Base-by-base conservation (phyloP, 2,888 invertebrate genomes). In the Pyrochroa serraticornis region DNA sequence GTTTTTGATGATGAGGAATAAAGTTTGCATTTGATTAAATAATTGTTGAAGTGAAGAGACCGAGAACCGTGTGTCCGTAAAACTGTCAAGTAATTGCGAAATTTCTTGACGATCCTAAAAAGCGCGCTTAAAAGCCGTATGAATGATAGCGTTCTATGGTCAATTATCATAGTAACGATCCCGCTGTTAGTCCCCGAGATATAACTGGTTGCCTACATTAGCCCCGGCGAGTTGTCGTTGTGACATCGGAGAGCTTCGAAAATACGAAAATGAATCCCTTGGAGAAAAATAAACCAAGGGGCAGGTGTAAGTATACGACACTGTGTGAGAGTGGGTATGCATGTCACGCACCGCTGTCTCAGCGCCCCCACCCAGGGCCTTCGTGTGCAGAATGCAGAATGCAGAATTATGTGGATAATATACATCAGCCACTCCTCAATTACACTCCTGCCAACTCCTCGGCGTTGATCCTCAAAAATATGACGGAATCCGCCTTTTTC, bases 381-480 rank as follows among this genome's bases (percentile, higher is more conserved):
- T 68, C 73, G 73, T 73, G 73, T 71, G 66, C 66, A 62, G 73
- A 72, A 73, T 73, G 68, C 70, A n/a, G n/a, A n/a, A n/a, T n/a
- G 66, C 67, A n/a, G n/a, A n/a, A n/a, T 68, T 64, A 68, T 56
- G 54, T 50, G 59, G 59, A 59, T 59, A 59, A 59, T 59, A 59
- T 48, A 59, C 59, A 58, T 63, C 65, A 66, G 71, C 71, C 71
- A 73, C 70, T 59, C 59, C 59, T 59, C 59, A 46, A 59, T 59
- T 59, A 59, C 59, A 50, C 34, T 43, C 49, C 52, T 46, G 34
- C 58, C 36, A 56, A 9, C 43, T 43, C 43, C 43, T 43, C 33
- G 13, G 33, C n/a, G 43, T 31, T 43, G 43, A 47, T 56, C 45
- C 49, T 56, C 49, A 14, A 56, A 41, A 51, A 35, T 45, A 57